Percentiles rank a stretch among this genome's conserved stretches.
phyloP scores from a whole-genome alignment of 1,140 invertebrate genomes.

The Tetramorium alpestre region DNA sequence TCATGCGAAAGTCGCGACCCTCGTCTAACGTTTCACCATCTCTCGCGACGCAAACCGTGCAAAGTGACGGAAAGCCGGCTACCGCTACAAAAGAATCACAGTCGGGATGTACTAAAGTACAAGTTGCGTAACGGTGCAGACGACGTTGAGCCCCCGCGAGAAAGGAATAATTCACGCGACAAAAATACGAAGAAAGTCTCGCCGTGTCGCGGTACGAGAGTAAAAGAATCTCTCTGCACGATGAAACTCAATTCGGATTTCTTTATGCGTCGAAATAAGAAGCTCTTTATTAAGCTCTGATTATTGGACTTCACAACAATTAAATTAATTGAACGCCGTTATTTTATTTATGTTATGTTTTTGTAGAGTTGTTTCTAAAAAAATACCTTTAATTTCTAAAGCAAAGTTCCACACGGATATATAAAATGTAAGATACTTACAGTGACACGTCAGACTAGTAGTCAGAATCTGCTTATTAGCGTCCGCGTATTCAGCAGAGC shows the following conservation, averaged over 20 bases:
- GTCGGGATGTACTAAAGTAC: constrained; percentile 55
- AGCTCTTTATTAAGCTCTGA: background rate
- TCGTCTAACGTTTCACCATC: constrained; percentile 10
- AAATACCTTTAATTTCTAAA: background rate
- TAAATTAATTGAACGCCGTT: background rate
- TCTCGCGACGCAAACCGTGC: constrained; percentile 27
- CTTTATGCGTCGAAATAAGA: background rate
- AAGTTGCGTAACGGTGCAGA: constrained; percentile 60
- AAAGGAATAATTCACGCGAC: constrained; percentile 48
- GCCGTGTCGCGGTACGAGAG: constrained; percentile 3
- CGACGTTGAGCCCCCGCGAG: constrained; percentile 34
- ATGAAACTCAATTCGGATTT: constrained; percentile 16
- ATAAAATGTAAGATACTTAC: constrained; percentile 70
- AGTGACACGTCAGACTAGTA: constrained; percentile 79
- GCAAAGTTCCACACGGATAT: background rate
- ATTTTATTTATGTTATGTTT: background rate
- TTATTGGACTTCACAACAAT: background rate
- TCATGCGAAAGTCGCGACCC: constrained; percentile 64
- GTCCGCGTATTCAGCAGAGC: constrained; percentile 71
- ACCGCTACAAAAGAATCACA: constrained; percentile 67
- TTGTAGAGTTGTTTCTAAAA: background rate
- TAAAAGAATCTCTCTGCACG: constrained; percentile 35
- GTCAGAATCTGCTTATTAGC: constrained; percentile 77
- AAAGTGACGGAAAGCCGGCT: constrained; percentile 71
- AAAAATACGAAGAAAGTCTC: constrained; percentile 48